phyloP scores from a whole-genome alignment of 2,797 vertebrate species.

The Lagorchestes hirsutus region DNA sequence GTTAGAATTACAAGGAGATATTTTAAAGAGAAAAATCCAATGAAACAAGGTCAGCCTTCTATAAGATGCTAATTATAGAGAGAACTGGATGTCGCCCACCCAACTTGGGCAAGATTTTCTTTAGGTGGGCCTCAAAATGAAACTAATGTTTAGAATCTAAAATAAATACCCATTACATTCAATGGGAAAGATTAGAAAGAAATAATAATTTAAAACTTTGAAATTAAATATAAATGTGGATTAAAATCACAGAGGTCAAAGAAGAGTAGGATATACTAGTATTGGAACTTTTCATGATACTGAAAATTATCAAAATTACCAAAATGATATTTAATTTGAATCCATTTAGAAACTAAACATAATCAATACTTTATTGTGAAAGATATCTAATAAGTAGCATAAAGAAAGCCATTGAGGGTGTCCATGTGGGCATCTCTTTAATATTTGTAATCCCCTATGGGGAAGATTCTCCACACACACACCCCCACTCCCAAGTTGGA shows the following conservation, averaged over 20 bases:
- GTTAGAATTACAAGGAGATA: slow-evolving; percentile 16
- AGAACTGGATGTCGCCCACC: slow-evolving; percentile 19
- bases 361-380: not conserved
- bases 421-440: not conserved
- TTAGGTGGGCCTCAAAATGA: slow-evolving; percentile 25
- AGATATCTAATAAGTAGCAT: not conserved
- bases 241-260: not conserved
- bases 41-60: slow-evolving; percentile 11
- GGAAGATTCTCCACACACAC: not conserved
- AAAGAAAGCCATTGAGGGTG: not conserved
- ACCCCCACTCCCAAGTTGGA: not conserved
- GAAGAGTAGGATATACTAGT: not conserved
- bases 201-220: not conserved
- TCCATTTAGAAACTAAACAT: not conserved
- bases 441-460: not conserved
- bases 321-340: not conserved
- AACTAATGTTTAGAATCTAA: not conserved
- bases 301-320: not conserved
- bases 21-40: slow-evolving; percentile 11
- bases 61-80: slow-evolving; percentile 29
- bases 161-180: not conserved
- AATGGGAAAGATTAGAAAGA: not conserved
- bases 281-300: not conserved
- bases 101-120: slow-evolving; percentile 31
- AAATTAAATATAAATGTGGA: not conserved